Conservation (phyloP, 2,113 vertebrate species). For the Grammatotria lemairii region DNA sequence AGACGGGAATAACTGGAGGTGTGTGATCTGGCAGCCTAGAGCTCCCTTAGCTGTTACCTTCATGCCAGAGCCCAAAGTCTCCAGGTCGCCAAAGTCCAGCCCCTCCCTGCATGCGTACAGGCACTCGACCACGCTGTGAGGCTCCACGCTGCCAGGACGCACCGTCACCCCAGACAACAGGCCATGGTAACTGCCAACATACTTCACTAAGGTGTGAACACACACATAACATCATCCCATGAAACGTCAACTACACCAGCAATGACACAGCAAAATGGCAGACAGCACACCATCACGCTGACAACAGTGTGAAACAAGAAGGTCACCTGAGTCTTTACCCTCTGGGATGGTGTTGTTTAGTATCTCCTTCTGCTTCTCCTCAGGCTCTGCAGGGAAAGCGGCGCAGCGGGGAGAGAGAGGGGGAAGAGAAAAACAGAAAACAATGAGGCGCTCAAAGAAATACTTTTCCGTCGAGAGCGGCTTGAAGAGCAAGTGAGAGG, state of each 20-base stretch:
- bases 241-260: background rate
- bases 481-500: background rate
- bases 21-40: background rate
- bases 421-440: background rate
- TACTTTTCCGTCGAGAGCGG: background rate
- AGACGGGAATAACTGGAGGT: background rate
- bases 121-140: conserved; percentile 96
- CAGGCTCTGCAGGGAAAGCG: conserved; percentile 47
- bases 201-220: conserved; percentile 64
- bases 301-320: conserved; percentile 5
- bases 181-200: conserved; percentile 88
- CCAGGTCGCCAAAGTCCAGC: conserved; percentile 95
- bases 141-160: conserved; percentile 92
- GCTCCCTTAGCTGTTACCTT: conserved; percentile 74
- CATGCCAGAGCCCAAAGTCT: conserved; percentile 98
- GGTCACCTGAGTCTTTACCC: conserved; percentile 59
- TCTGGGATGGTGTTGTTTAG: conserved; percentile 66
- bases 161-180: conserved; percentile 95
- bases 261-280: background rate
- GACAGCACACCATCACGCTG: background rate
- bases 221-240: background rate
- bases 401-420: background rate
- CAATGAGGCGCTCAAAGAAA: background rate
- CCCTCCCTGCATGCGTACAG: conserved; percentile 97
- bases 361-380: conserved; percentile 64